phyloP scores from a whole-genome alignment of 2,113 vertebrate genomes.

The Spea multiplicata region DNA sequence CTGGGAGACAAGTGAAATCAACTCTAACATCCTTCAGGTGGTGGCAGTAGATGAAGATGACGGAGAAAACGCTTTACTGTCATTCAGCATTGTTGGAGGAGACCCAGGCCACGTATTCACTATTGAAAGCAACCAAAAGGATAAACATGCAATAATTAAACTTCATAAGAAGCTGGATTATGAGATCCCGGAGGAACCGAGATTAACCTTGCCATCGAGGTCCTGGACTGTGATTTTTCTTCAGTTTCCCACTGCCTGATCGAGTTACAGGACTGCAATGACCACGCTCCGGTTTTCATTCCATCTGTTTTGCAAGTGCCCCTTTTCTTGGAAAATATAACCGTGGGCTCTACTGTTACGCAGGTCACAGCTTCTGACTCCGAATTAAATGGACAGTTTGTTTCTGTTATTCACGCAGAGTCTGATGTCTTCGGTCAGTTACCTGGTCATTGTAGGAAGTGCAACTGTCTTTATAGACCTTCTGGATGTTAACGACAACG shows the following conservation, averaged over 20 bases:
- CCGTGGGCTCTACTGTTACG: too few relatives aligned
- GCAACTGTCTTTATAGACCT: too few relatives aligned
- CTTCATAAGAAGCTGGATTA: constrained; percentile 81
- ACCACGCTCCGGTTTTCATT: constrained; percentile 80
- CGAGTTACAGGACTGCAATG: constrained; percentile 84
- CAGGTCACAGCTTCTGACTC: too few relatives aligned
- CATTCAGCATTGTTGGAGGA: constrained; percentile 76
- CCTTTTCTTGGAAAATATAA: constrained; percentile 61
- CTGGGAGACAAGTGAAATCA: constrained; percentile 70
- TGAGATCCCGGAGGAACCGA: constrained; percentile 75
- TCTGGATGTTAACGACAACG: too few relatives aligned
- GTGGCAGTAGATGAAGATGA: constrained; percentile 72
- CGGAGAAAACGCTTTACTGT: constrained; percentile 78
- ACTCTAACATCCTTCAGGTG: constrained; percentile 73
- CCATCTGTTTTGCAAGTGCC: constrained; percentile 70
- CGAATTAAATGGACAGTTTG: too few relatives aligned
- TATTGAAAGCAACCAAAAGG: constrained; percentile 72
- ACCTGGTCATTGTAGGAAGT: too few relatives aligned
- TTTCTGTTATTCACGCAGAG: constrained; percentile 25
- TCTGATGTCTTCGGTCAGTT: constrained; percentile 66
- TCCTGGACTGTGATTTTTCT: constrained; percentile 78
- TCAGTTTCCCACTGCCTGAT: constrained; percentile 76
- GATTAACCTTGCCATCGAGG: constrained; percentile 75
- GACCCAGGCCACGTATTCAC: constrained; percentile 85
- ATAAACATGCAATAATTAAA: constrained; percentile 73